Conservation (phyloP, 2,888 invertebrate species). For the Ashinkailepas kermadecensis region DNA sequence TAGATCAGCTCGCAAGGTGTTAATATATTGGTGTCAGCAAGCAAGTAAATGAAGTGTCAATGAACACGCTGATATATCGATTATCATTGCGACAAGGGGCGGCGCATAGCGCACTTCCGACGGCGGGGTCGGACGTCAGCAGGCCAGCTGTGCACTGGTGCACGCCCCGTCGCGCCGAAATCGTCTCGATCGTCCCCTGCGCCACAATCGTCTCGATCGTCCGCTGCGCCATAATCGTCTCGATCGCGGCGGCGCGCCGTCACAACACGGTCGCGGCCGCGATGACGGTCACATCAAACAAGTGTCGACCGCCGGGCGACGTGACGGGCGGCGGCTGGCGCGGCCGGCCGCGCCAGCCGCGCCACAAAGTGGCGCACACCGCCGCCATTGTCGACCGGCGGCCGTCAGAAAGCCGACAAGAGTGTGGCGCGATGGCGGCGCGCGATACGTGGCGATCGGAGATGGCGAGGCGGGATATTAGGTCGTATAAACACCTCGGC, state of each 20-base stretch:
- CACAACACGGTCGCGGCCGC: neutral
- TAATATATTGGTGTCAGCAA: too few relatives aligned
- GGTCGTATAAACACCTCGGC: slow-evolving; percentile 8
- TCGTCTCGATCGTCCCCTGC: too few relatives aligned
- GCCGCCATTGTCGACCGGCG: neutral
- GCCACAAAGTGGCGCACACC: slow-evolving; percentile 12
- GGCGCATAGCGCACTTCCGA: neutral
- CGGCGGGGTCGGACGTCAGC: neutral
- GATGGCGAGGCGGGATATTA: neutral
- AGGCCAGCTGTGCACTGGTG: neutral
- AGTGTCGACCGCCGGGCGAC: neutral
- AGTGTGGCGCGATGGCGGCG: neutral
- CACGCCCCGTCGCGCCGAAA: neutral
- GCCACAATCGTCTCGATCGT: neutral
- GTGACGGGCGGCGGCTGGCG: neutral
- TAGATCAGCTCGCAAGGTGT: too few relatives aligned
- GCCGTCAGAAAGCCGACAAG: neutral
- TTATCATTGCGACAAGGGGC: too few relatives aligned
- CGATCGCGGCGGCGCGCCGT: neutral
- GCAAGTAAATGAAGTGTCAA: too few relatives aligned
- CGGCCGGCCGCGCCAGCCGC: neutral
- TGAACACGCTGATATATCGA: too few relatives aligned
- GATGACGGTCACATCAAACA: slow-evolving; percentile 11
- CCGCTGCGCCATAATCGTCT: neutral
- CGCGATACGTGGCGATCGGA: neutral